Evolutionary conservation across 2,888 invertebrate species (phyloP).

Genomic region (Andrena praecox): DNA sequence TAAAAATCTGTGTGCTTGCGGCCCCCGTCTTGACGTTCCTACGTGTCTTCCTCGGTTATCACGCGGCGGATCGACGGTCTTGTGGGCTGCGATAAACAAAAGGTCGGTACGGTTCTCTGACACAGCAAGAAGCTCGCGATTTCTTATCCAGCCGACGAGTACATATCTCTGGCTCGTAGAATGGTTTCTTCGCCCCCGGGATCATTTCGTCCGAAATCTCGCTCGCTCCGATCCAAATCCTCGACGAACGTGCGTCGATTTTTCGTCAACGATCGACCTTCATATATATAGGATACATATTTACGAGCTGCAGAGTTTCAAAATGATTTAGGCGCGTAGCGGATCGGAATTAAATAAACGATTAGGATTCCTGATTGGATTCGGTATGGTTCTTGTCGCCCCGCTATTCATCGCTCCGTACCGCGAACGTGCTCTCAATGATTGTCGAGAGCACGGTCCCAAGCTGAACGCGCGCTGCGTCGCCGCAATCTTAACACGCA

Average conservation of each 20-base stretch:
- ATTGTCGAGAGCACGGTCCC: neutral
- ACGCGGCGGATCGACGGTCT: slow-evolving; percentile 18
- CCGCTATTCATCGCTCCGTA: neutral
- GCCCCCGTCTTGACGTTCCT: slow-evolving; percentile 47
- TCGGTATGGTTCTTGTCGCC: neutral
- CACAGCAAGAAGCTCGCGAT: slow-evolving; percentile 23
- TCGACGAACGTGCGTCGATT: slow-evolving; percentile 30
- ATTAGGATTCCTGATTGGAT: neutral
- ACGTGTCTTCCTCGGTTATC: slow-evolving; percentile 13
- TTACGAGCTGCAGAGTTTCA: neutral
- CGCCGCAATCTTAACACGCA: slow-evolving; percentile 30
- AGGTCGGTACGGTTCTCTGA: slow-evolving; percentile 54
- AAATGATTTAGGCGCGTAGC: neutral
- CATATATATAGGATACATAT: slow-evolving; percentile 12
- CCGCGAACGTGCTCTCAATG: neutral
- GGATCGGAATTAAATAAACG: neutral
- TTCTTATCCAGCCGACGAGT: slow-evolving; percentile 10
- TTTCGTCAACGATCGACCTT: slow-evolving; percentile 23
- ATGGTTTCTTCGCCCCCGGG: slow-evolving; percentile 12
- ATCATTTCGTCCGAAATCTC: slow-evolving; percentile 49
- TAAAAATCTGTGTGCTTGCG: slow-evolving; percentile 33
- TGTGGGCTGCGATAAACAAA: slow-evolving; percentile 56
- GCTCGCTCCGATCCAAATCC: slow-evolving; percentile 20
- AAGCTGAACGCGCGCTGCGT: slow-evolving; percentile 12
- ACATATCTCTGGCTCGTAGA: neutral